phyloP scores from a whole-genome alignment of 2,888 invertebrate species.

The Achlya flavicornis region DNA sequence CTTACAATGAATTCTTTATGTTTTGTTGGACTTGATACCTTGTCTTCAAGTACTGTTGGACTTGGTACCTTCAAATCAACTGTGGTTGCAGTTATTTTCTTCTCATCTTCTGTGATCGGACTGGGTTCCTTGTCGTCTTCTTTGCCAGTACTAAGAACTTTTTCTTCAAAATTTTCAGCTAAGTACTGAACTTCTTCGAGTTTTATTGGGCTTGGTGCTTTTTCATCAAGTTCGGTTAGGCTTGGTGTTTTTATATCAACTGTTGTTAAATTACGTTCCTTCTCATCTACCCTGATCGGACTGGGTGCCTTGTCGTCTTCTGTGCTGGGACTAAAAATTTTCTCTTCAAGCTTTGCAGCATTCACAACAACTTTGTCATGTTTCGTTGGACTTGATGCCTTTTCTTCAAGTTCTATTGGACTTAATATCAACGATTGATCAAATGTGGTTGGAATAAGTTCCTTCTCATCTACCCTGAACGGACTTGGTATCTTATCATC shows the following conservation, averaged over 20 bases:
- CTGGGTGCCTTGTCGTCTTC: constrained; percentile 15
- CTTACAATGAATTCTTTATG: neutral
- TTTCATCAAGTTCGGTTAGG: neutral
- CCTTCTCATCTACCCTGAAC: constrained; percentile 16
- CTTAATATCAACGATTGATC: constrained; percentile 16
- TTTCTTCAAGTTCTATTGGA: constrained; percentile 14
- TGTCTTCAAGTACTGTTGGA: constrained; percentile 14
- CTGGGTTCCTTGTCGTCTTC: constrained; percentile 4
- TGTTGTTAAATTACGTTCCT: no score
- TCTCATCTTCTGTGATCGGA: constrained; percentile 15
- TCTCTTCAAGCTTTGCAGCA: constrained; percentile 3
- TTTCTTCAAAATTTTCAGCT: no score
- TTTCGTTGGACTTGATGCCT: constrained; percentile 3
- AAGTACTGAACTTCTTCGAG: neutral
- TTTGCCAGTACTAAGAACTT: no score
- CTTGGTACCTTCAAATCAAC: constrained; percentile 15
- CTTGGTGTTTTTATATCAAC: neutral
- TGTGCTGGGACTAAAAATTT: constrained; percentile 13
- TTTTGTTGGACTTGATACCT: constrained; percentile 2
- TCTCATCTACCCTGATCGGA: neutral
- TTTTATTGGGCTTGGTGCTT: no score
- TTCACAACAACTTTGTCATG: neutral
- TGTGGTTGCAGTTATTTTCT: constrained; percentile 16
- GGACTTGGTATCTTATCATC: constrained; percentile 18
- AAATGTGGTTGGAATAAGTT: constrained; percentile 14